These are phyloP conservation scores for Zaprionus davidi DNA, from an alignment of 1,140 invertebrate species.

Conservation along the genomic window DNA sequence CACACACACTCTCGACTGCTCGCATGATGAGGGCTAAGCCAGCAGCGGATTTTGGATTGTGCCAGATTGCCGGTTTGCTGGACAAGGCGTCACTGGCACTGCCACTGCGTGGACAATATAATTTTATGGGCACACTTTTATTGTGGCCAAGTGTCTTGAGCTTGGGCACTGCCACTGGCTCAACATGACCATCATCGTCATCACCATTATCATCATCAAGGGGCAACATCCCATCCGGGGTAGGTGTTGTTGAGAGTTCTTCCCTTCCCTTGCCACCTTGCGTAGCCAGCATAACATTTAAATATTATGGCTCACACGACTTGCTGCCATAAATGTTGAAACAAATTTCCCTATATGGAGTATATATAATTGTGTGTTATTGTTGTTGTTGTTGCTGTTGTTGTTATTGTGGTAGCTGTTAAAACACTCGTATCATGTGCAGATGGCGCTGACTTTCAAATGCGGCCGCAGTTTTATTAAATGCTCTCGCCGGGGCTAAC, in stretches of 20 bases:
- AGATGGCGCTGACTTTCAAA: constrained; percentile 46
- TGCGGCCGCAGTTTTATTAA: constrained; percentile 62
- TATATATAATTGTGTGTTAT: not conserved
- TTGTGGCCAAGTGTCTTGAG: constrained; percentile 69
- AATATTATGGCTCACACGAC: constrained; percentile 60
- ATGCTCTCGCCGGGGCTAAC: constrained; percentile 42
- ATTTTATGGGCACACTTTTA: constrained; percentile 80
- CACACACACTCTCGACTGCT: constrained; percentile 4
- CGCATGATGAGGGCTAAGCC: constrained; percentile 53
- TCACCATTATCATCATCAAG: constrained; percentile 29
- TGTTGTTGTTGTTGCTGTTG: not conserved
- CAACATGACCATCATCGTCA: constrained; percentile 50
- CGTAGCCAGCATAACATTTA: constrained; percentile 65
- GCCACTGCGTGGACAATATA: constrained; percentile 70
- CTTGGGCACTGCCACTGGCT: constrained; percentile 29
- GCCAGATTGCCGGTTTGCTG: constrained; percentile 39
- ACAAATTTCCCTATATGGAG: constrained; percentile 53
- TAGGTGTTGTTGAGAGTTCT: constrained; percentile 68
- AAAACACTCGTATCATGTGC: constrained; percentile 38
- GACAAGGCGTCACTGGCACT: constrained; percentile 23
- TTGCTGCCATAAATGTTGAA: constrained; percentile 69
- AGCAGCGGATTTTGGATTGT: constrained; percentile 40
- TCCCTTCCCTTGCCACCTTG: not conserved
- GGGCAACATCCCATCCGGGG: constrained; percentile 14
- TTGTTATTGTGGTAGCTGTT: constrained; percentile 14